Evolutionary conservation across 2,113 vertebrate genomes (phyloP).

Genomic region (Thunnus thynnus): DNA sequence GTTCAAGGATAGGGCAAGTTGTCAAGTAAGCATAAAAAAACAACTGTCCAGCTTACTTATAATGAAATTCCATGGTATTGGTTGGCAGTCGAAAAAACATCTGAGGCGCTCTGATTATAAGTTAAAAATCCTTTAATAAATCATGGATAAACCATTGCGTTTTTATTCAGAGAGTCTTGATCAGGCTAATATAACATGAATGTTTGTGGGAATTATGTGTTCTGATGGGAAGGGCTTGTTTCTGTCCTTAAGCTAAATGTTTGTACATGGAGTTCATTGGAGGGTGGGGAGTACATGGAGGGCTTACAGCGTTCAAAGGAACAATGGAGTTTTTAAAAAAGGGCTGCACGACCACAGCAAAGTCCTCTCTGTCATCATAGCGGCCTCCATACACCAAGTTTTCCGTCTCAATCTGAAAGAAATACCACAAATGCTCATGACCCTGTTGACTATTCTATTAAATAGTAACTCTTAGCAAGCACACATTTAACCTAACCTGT

Average conservation of each 20-base stretch:
- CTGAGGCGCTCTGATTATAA: no score
- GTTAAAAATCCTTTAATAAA: no score
- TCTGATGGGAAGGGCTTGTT: not conserved
- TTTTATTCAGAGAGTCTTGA: no score
- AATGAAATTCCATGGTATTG: no score
- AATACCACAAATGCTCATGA: slow-evolving; percentile 1
- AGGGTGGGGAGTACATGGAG: not conserved
- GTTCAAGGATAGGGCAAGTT: no score
- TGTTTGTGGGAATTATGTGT: not conserved
- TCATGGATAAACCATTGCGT: no score
- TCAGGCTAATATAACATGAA: no score
- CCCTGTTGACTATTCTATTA: no score
- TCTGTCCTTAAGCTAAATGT: not conserved
- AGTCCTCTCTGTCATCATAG: slow-evolving; percentile 88
- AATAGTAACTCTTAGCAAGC: no score
- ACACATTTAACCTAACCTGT: slow-evolving; percentile 84
- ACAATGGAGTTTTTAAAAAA: slow-evolving; percentile 88
- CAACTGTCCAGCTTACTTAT: no score
- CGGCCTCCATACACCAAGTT: slow-evolving; percentile 75
- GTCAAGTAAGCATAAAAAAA: no score
- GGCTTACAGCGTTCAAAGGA: slow-evolving; percentile 86
- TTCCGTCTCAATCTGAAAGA: slow-evolving; percentile 74
- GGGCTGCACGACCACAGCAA: slow-evolving; percentile 88
- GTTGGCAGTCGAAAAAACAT: no score
- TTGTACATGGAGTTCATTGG: not conserved